Evolutionary conservation across 2,888 invertebrate genomes (phyloP), one percentile per base, ranked within the genome.

Genomic region (Biston stratarius): DNA sequence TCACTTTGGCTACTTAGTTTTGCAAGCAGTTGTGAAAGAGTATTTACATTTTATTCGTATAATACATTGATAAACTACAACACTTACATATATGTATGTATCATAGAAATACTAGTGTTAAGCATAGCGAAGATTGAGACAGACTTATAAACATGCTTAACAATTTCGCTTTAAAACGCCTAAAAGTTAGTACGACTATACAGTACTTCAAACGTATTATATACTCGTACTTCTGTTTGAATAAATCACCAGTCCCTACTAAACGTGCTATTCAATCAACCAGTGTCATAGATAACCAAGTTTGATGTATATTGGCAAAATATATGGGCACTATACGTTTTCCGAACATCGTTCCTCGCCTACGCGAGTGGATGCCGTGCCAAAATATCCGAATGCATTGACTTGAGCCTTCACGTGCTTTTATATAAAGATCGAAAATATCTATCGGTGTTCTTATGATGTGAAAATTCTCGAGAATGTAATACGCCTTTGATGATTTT

Each of bases 361-460:
- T 76, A 66, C 77, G 78, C 75, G 77, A 79, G 69, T 74, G 74
- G 77, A 76, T 70, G 70, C 77, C 73, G 73, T 73, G 73, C 77
- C 73, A 79, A 81, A 80, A 80, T 77, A 76, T 79, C 75, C 68
- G 69, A 70, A 82, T 80, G 76, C 78, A 77, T 61, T 51, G 60
- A 60, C 49, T 63, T 51, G 42, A 60, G 44, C 78, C 73, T 79
- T 80, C 73, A 73, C 71, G 68, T 73, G 77, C 76, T 74, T 74
- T 74, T 74, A 67, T 68, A 74, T 75, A 57, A 58, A 67, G 58
- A 48, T 62, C 60, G 38, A 48, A 67, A 65, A 71, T 65, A 64
- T 60, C 11, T 63, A 15, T 47, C 42, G 57, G n/a, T 55, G 36
- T 60, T 45, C 52, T 48, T 24, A 24, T 24, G 24, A 33, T 48